Percentiles rank a stretch among this genome's conserved stretches.
These are phyloP conservation scores for Sylvilagus floridanus DNA, from an alignment of 2,797 vertebrate species.

Conservation along the genomic window DNA sequence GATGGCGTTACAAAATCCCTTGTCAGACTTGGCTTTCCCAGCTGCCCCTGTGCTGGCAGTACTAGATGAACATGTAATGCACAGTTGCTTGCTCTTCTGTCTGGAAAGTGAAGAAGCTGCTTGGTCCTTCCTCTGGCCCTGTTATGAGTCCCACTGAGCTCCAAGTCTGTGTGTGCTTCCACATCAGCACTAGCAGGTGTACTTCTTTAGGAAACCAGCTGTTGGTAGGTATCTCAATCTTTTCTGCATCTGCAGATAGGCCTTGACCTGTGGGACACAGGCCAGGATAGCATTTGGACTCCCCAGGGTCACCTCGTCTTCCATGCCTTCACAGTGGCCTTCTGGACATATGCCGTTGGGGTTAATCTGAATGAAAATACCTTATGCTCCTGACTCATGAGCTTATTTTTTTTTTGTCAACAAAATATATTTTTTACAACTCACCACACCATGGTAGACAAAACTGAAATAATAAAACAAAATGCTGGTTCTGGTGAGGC, in stretches of 20 bases:
- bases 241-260: neutral
- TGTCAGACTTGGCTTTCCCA: neutral
- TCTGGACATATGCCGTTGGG: neutral
- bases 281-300: too few relatives aligned
- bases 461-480: neutral
- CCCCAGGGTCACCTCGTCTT: neutral
- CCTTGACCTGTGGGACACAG: neutral
- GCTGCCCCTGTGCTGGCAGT: neutral
- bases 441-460: neutral
- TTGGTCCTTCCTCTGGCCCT: neutral
- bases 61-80: too few relatives aligned
- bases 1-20: too few relatives aligned
- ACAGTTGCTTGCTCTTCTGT: neutral
- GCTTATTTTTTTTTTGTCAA: neutral
- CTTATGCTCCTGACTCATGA: neutral
- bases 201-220: neutral
- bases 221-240: neutral
- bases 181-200: accelerated
- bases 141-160: too few relatives aligned
- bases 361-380: neutral
- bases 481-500: neutral
- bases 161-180: neutral
- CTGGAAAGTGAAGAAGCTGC: neutral
- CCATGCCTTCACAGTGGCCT: neutral
- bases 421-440: neutral